Base-by-base conservation (phyloP, 2,113 vertebrate species). In the Sylvia atricapilla region DNA sequence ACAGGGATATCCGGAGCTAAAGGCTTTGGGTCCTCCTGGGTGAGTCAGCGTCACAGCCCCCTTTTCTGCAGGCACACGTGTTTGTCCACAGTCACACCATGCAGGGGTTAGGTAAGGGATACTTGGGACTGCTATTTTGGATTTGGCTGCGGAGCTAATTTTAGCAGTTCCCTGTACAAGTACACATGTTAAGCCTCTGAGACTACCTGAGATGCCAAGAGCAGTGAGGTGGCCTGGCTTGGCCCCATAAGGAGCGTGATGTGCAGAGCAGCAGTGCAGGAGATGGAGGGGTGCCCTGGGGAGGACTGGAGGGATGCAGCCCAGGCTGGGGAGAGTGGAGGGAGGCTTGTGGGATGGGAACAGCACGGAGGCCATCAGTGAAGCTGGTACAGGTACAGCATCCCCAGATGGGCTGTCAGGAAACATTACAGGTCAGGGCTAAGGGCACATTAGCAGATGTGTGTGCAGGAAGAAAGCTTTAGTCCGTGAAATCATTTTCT, bases 401-500 rank as follows among this genome's bases (percentile, higher is more conserved):
- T 84, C 37, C 72, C 56, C 43, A 85, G 60, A 73, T 64, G 79
- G 79, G 55, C 59, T 94, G 82, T 91, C 82, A 74, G 82, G 68
- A 86, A 73, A 76, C 64, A 28, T 91, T 91, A 78, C 88, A 90
- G 83, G 94, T 96, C 88, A 87, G 76, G 92, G 55, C 84, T 90
- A 77, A 88, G 92, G 89, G 77, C 87, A 67, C 39, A 55, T 87
- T 73, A 92, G 79, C 84, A 84, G 79, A 63, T 90, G 68, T 44
- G 11, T 82, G 84, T 88, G 90, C 73, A 85, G 74, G 70, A 96
- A 93, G 86, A 86, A 95, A 91, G 68, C 94, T 97, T 69, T 75
- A 72, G 82, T 76, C 94, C 28, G 18, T 93, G 82, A 96, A 97
- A 96, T 96, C 56, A 74, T 95, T 97, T 96, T 95, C 91, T 87